Evolutionary conservation across 2,797 vertebrate genomes (phyloP).

Genomic region (Falco peregrinus): DNA sequence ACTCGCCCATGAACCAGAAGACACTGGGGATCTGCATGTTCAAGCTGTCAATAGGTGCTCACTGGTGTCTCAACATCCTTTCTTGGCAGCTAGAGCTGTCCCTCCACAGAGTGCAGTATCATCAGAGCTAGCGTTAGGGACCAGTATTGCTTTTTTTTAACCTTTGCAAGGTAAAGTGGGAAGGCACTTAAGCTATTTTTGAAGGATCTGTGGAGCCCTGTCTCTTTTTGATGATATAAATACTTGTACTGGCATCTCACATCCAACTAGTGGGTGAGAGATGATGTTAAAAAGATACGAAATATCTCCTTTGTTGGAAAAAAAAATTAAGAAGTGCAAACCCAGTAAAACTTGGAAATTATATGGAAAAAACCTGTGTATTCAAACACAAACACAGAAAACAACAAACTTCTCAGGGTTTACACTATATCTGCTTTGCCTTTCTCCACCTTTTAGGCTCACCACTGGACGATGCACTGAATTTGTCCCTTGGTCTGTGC

Average conservation of each 20-base stretch:
- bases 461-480: not conserved
- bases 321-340: not conserved
- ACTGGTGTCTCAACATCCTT: not conserved
- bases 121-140: not conserved
- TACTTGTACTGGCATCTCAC: not conserved
- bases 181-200: not conserved
- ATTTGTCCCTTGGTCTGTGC: not conserved
- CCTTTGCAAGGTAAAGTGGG: not conserved
- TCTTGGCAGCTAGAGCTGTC: not conserved
- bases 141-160: not conserved
- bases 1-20: not conserved
- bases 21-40: not conserved
- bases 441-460: not conserved
- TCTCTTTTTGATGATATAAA: not conserved
- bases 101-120: not conserved
- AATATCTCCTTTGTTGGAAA: not conserved
- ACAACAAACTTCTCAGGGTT: not conserved
- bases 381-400: not conserved
- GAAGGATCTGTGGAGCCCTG: not conserved
- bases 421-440: not conserved
- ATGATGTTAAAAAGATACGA: not conserved
- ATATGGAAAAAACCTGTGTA: accelerated
- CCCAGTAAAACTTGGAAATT: not conserved
- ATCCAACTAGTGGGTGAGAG: not conserved
- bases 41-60: not conserved